Percentiles rank a stretch among this genome's conserved stretches.
Conservation (phyloP, 2,888 invertebrate species). For the Eilema caniola region DNA sequence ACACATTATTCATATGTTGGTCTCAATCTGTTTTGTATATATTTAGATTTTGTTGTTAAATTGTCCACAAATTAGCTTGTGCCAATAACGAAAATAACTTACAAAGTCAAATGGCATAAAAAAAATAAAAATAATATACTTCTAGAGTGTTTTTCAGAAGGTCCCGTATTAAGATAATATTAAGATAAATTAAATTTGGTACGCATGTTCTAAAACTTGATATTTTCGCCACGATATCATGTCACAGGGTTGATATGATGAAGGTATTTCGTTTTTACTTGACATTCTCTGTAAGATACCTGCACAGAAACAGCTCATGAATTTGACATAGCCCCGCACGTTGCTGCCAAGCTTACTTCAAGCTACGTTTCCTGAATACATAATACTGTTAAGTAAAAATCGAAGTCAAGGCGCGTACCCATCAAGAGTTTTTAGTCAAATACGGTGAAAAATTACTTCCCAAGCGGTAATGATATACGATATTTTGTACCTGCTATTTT, state of each 20-base stretch:
- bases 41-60: too few relatives aligned
- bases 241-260: constrained; percentile 44
- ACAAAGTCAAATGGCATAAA: too few relatives aligned
- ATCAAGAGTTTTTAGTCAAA: constrained; percentile 53
- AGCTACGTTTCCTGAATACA: constrained; percentile 54
- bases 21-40: too few relatives aligned
- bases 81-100: too few relatives aligned
- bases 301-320: constrained; percentile 60
- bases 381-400: constrained; percentile 55
- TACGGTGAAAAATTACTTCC: constrained; percentile 49
- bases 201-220: constrained; percentile 42
- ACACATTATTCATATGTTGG: too few relatives aligned
- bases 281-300: constrained; percentile 54
- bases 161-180: too few relatives aligned
- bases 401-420: constrained; percentile 45
- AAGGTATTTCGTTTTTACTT: constrained; percentile 50
- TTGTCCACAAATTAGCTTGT: too few relatives aligned
- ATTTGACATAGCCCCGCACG: constrained; percentile 59
- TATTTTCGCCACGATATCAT: constrained; percentile 37
- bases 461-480: constrained; percentile 38
- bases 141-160: neutral
- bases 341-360: constrained; percentile 57
- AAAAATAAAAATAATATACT: too few relatives aligned
- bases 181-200: constrained; percentile 43
- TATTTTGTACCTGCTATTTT: constrained; percentile 13